Evolutionary conservation across 2,797 vertebrate genomes (phyloP), one percentile per base, ranked within the genome.

Genomic region (Cottoperca gobio): DNA sequence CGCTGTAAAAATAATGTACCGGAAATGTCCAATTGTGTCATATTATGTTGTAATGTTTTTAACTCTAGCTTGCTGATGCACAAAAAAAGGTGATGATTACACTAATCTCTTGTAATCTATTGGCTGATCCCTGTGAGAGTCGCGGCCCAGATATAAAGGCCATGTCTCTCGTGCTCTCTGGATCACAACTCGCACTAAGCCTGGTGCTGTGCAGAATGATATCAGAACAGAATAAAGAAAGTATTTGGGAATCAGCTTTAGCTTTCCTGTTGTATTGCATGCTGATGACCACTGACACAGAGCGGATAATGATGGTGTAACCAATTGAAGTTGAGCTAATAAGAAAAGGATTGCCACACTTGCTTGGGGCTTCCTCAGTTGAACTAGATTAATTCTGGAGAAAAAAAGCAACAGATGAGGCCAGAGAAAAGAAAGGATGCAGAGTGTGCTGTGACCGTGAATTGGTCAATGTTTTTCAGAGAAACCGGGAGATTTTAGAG

Each of bases 71-170:
- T 28, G 8, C 23, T 53, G 19, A 33, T 49, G 1, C 54, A 33
- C 26, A 61, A 37, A 73, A 70, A 70, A 78, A 14, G 16, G 28
- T 81, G 45, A 73, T 70, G 71, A 76, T n/a, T n/a, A n/a, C 49
- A 61, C 63, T 81, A 80, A 89, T 84, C 78, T 86, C 64, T 39
- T 79, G 53, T 78, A 85, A 82, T 85, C 73, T 86, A 8, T 73
- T 2, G 23, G 77, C 43, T 78, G 59, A 81, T 79, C 64, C 68
- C 55, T 63, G 43, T 71, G 66, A 65, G 54, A 70, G 70, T 75
- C 37, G 9, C 73, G 46, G 63, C 57, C 59, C 59, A 60, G 46
- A 78, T 76, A 60, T 62, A 86, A 82, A 89, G 72, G 63, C 23
- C 65, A 37, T 61, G 75, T 65, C 71, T 68, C 37, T 77, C 2